Conservation (phyloP, 2,113 vertebrate species). For the Plotosus lineatus region DNA sequence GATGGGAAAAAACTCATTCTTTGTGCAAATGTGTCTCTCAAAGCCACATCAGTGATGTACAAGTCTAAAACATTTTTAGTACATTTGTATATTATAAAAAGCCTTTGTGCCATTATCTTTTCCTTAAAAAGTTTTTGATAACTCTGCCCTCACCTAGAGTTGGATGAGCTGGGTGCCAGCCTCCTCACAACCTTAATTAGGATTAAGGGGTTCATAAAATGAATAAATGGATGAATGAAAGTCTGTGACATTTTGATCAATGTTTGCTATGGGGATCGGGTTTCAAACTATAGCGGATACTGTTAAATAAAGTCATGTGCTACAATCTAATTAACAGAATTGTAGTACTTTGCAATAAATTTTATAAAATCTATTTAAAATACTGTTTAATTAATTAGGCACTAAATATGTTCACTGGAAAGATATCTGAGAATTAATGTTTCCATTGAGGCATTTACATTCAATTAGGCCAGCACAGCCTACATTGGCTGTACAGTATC, state of each 20-base stretch:
- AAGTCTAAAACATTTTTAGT: too few species aligned
- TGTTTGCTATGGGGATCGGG: not conserved
- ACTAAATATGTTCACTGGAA: not conserved
- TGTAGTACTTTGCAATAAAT: not conserved
- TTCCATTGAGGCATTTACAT: not conserved
- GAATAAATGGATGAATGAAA: too few species aligned
- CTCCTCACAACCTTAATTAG: too few species aligned
- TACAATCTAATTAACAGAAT: not conserved
- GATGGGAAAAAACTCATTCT: not conserved
- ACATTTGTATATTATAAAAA: too few species aligned
- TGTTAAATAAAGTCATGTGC: not conserved
- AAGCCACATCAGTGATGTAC: not conserved
- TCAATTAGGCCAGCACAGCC: not conserved
- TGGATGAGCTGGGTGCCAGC: too few species aligned
- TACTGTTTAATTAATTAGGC: not conserved
- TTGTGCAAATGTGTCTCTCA: not conserved
- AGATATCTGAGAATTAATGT: not conserved
- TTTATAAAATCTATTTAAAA: not conserved
- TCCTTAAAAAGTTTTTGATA: too few species aligned
- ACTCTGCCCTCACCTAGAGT: too few species aligned
- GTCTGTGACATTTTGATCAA: not conserved
- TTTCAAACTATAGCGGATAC: not conserved
- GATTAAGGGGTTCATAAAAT: too few species aligned
- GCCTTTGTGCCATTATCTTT: too few species aligned
- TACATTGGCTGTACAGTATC: not conserved